Evolutionary conservation across 1,140 invertebrate genomes (phyloP).

Genomic region (Pseudachorutes palmiensis): DNA sequence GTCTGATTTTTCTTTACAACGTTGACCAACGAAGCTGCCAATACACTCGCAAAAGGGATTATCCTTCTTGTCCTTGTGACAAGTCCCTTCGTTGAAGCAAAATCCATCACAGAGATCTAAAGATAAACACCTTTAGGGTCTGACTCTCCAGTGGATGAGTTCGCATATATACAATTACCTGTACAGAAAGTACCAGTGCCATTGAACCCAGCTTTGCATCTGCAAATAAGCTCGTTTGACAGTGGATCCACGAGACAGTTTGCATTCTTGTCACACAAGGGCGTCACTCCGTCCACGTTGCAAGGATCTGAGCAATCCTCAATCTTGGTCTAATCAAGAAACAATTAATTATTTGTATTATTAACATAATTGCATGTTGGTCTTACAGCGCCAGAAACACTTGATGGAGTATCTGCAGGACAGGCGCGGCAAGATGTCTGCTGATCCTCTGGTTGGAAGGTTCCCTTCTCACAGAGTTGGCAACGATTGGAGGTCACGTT

Average conservation of each 20-base stretch:
- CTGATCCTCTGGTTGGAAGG: constrained; percentile 83
- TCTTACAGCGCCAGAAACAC: constrained; percentile 66
- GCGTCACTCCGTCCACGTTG: constrained; percentile 68
- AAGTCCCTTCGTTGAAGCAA: constrained; percentile 52
- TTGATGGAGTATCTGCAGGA: constrained; percentile 85
- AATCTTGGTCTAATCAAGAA: constrained; percentile 57
- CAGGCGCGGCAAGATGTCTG: constrained; percentile 81
- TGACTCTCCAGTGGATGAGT: not conserved
- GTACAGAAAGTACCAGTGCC: constrained; percentile 71
- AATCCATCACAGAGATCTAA: constrained; percentile 77
- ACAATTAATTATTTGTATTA: constrained; percentile 3
- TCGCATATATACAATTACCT: constrained; percentile 43
- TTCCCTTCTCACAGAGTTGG: constrained; percentile 79
- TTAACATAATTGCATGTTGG: constrained; percentile 3
- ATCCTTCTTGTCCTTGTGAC: constrained; percentile 63
- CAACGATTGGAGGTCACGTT: constrained; percentile 78
- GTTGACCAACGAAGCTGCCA: constrained; percentile 84
- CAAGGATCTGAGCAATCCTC: constrained; percentile 87
- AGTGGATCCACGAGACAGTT: constrained; percentile 77
- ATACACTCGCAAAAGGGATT: constrained; percentile 78
- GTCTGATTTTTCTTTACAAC: constrained; percentile 81
- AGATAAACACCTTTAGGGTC: constrained; percentile 31
- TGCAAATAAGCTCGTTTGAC: constrained; percentile 79
- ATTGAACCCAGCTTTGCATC: constrained; percentile 89
- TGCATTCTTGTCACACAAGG: constrained; percentile 74